Conservation (phyloP, 2,113 vertebrate genomes). For the Carassius carassius region DNA sequence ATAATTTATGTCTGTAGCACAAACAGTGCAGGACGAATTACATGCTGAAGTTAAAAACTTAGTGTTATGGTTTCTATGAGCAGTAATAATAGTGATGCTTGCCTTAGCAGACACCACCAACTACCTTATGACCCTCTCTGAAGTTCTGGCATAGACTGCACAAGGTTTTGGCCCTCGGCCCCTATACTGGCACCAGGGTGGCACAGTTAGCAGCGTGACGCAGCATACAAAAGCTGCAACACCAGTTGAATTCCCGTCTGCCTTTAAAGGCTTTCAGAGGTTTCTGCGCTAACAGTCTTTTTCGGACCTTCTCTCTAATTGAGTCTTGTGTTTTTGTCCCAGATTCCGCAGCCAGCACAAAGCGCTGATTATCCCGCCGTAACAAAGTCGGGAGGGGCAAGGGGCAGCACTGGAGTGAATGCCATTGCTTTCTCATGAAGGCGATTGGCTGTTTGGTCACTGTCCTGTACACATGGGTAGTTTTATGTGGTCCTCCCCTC, state of each 20-base stretch:
- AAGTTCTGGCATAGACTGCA: slow-evolving; percentile 28
- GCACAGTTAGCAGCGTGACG: slow-evolving; percentile 12
- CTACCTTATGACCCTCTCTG: not conserved
- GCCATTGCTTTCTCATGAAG: slow-evolving; percentile 75
- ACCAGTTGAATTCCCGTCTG: slow-evolving; percentile 57
- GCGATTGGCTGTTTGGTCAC: slow-evolving; percentile 57
- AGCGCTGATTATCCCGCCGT: slow-evolving; percentile 77
- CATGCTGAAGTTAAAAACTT: not conserved
- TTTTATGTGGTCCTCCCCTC: slow-evolving; percentile 53
- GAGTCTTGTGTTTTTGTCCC: slow-evolving; percentile 65
- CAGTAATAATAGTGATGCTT: not conserved
- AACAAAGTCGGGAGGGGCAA: slow-evolving; percentile 51
- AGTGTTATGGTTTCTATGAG: not conserved
- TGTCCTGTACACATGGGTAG: slow-evolving; percentile 42
- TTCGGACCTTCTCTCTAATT: slow-evolving; percentile 68
- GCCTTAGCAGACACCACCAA: not conserved
- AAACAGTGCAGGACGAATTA: not conserved
- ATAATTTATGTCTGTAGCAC: not conserved
- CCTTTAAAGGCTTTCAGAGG: slow-evolving; percentile 66
- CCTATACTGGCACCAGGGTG: slow-evolving; percentile 5
- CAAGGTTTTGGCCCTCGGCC: slow-evolving; percentile 37
- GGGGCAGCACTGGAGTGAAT: slow-evolving; percentile 62
- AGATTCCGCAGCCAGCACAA: slow-evolving; percentile 76
- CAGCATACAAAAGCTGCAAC: slow-evolving; percentile 36
- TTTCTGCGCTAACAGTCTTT: slow-evolving; percentile 70